phyloP scores from a whole-genome alignment of 35 echinoderm and acorn worm genomes.

The Hemicentrotus pulcherrimus region DNA sequence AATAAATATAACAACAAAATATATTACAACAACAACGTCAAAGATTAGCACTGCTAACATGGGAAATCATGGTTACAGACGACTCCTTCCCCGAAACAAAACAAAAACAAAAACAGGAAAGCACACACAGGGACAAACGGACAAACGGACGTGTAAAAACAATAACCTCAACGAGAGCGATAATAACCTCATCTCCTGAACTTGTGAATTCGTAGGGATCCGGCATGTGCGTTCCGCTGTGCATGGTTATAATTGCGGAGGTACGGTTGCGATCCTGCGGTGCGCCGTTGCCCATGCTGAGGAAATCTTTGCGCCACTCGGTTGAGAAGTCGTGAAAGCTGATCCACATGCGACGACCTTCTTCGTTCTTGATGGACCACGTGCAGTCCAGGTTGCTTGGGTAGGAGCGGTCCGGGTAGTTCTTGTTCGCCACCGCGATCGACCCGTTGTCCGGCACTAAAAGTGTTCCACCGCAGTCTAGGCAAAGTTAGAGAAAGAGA shows the following conservation, averaged over 20 bases:
- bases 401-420: constrained; percentile 70
- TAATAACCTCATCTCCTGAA: constrained; percentile 52
- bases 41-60: no score
- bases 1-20: no score
- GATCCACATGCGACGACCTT: constrained; percentile 67
- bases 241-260: constrained; percentile 24
- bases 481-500: not conserved
- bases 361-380: constrained; percentile 66
- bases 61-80: no score
- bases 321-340: constrained; percentile 70
- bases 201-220: constrained; percentile 44
- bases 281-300: constrained; percentile 66
- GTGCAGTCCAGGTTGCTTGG: constrained; percentile 57
- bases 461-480: constrained; percentile 79
- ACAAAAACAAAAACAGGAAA: not conserved
- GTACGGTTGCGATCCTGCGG: constrained; percentile 24
- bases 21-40: no score
- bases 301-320: constrained; percentile 51
- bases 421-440: constrained; percentile 56
- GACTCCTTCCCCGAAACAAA: not conserved
- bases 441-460: constrained; percentile 70
- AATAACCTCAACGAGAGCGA: constrained; percentile 52
- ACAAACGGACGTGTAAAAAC: constrained; percentile 31
- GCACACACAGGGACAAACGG: not conserved
- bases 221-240: constrained; percentile 42